phyloP scores from a whole-genome alignment of 1,140 invertebrate genomes.

The Ostrea denselamellosa region DNA sequence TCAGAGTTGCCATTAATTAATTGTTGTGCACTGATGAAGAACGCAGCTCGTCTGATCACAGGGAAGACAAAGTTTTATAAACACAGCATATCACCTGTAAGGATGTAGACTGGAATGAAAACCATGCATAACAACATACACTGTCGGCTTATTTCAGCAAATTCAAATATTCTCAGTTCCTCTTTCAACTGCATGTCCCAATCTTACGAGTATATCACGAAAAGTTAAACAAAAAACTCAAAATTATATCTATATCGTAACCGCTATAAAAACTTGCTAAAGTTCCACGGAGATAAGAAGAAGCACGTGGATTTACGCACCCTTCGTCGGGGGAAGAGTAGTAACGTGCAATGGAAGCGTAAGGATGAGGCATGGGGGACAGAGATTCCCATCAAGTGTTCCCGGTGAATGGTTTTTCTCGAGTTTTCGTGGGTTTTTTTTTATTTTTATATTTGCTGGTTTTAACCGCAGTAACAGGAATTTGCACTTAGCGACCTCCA shows the following conservation, averaged over 20 bases:
- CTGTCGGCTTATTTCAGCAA: neutral
- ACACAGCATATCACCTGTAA: neutral
- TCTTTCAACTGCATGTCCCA: conserved; percentile 16
- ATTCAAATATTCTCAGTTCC: neutral
- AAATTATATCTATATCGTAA: neutral
- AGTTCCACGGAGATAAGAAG: neutral
- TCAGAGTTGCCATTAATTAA: conserved; percentile 35
- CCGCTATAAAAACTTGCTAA: neutral
- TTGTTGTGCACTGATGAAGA: conserved; percentile 10
- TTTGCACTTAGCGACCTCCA: neutral
- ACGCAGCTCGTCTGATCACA: conserved; percentile 1
- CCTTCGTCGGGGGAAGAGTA: neutral
- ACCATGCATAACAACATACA: neutral
- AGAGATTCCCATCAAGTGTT: neutral
- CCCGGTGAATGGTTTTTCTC: neutral
- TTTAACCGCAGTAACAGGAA: neutral
- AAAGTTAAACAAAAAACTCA: neutral
- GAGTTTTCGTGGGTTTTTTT: neutral
- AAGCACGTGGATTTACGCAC: neutral
- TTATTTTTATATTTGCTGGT: neutral
- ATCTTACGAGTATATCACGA: neutral
- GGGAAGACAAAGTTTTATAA: neutral
- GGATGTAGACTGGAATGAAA: neutral
- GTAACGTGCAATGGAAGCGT: neutral
- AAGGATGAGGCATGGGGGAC: neutral